Conservation (phyloP, 2,797 vertebrate species). For the Trachops cirrhosus region DNA sequence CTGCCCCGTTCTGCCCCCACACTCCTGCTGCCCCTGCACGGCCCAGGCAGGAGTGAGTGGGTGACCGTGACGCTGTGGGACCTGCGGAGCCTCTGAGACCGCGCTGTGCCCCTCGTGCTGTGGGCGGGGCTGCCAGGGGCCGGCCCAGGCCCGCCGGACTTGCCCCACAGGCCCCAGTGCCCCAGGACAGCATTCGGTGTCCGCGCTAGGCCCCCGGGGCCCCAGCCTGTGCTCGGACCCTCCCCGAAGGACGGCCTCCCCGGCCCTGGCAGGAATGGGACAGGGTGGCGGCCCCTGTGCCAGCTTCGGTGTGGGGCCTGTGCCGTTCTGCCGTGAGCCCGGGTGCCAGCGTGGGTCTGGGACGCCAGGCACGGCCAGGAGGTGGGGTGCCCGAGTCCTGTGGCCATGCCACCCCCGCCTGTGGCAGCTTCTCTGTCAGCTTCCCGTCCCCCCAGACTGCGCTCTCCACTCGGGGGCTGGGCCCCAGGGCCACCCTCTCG, state of each 20-base stretch:
- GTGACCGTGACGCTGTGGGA: rapidly evolving
- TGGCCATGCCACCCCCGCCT: rapidly evolving
- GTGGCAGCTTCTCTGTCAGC: rapidly evolving
- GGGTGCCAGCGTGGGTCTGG: rapidly evolving
- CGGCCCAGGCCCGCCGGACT: rapidly evolving
- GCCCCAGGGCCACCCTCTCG: background rate
- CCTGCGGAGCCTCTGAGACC: background rate
- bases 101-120: rapidly evolving
- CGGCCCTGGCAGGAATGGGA: rapidly evolving
- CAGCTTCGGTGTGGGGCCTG: rapidly evolving
- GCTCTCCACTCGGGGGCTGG: background rate
- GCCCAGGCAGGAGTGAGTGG: rapidly evolving
- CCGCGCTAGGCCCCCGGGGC: rapidly evolving
- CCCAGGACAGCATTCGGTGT: background rate
- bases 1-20: background rate
- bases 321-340: background rate
- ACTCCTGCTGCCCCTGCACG: rapidly evolving
- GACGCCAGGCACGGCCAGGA: background rate
- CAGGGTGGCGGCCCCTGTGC: background rate
- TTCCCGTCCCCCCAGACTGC: background rate
- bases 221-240: background rate
- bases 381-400: rapidly evolving
- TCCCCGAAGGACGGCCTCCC: background rate
- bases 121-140: background rate
- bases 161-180: background rate